Conservation (phyloP, 2,113 vertebrate species). For the Microcebus ravelobensis region DNA sequence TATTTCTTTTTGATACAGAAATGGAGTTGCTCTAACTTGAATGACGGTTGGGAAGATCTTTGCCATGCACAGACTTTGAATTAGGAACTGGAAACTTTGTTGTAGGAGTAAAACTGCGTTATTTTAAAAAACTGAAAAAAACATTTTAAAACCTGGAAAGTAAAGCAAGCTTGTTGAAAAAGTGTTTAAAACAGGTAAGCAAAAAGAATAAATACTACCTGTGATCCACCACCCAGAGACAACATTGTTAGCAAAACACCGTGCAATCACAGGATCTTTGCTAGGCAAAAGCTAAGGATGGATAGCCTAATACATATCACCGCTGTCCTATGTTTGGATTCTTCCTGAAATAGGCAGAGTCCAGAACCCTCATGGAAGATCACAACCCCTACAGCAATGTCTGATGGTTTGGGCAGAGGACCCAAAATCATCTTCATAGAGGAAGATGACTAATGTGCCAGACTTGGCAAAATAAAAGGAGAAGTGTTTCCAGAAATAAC, state of each 20-base stretch:
- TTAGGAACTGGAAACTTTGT: background rate
- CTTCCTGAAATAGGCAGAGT: background rate
- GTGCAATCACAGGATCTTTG: background rate
- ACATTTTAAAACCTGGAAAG: background rate
- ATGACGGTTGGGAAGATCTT: background rate
- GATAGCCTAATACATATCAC: background rate
- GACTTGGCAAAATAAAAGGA: slow-evolving; percentile 25
- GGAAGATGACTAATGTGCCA: background rate
- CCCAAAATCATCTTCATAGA: slow-evolving; percentile 1
- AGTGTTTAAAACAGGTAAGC: background rate
- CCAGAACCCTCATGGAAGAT: background rate
- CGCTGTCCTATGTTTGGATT: background rate
- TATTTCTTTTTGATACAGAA: slow-evolving; percentile 58
- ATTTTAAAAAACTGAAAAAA: background rate
- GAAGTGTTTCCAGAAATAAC: slow-evolving; percentile 62
- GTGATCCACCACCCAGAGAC: background rate
- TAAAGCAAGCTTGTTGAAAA: slow-evolving; percentile 18
- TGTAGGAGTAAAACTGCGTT: background rate
- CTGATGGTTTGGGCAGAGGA: background rate
- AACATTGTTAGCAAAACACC: background rate
- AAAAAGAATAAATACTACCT: background rate
- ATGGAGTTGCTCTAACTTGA: slow-evolving; percentile 64
- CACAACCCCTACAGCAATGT: background rate
- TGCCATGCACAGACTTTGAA: background rate
- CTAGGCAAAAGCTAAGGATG: background rate